Evolutionary conservation across 2,888 invertebrate species (phyloP).

Genomic region (Lamproptera curius): DNA sequence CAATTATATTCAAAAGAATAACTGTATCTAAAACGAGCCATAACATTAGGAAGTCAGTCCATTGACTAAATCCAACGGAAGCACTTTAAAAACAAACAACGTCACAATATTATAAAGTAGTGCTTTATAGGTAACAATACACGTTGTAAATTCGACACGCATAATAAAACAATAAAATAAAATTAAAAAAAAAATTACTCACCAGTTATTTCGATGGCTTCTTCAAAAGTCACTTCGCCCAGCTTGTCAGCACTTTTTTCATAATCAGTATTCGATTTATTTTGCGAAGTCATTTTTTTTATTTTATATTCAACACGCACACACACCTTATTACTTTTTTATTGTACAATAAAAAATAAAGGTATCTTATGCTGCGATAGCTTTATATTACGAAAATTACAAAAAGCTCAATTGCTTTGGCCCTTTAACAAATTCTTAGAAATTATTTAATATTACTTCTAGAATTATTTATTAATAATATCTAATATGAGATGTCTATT

Average conservation of each 20-base stretch:
- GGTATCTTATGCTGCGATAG: background rate
- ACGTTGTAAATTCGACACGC: too few relatives aligned
- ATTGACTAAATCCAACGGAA: too few relatives aligned
- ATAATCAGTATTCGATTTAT: conserved; percentile 32
- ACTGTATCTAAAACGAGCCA: too few relatives aligned
- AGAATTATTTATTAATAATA: background rate
- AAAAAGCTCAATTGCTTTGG: background rate
- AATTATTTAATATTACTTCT: background rate
- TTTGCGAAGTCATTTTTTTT: conserved; percentile 34
- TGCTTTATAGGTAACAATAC: background rate
- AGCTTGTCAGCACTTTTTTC: conserved; percentile 38
- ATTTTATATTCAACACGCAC: conserved; percentile 21
- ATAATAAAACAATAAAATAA: background rate
- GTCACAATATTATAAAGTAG: too few relatives aligned
- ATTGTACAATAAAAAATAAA: background rate
- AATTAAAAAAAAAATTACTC: conserved; percentile 20
- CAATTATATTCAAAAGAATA: too few relatives aligned
- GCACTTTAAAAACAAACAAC: too few relatives aligned
- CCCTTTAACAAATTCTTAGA: background rate
- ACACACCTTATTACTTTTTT: conserved; percentile 12
- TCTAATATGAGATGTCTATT: background rate
- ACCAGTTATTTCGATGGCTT: conserved; percentile 68
- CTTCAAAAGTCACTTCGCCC: conserved; percentile 57
- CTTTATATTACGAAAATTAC: background rate
- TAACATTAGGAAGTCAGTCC: too few relatives aligned